phyloP scores from a whole-genome alignment of 2,888 invertebrate genomes.

The Pyrochroa serraticornis region DNA sequence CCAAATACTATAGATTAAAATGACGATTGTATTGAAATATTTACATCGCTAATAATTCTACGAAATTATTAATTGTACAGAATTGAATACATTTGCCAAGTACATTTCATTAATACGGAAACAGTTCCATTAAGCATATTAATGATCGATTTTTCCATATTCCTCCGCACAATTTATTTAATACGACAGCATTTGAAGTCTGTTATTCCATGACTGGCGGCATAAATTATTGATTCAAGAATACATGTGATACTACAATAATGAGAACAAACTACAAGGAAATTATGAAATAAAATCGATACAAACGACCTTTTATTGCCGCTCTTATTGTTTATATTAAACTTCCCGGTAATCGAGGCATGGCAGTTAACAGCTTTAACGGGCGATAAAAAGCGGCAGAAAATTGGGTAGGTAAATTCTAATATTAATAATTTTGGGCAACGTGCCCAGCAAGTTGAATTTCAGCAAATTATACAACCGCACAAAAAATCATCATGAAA shows the following conservation, averaged over 20 bases:
- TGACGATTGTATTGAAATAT: slow-evolving; percentile 19
- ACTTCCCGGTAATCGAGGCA: background rate
- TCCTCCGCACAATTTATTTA: slow-evolving; percentile 25
- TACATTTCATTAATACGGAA: slow-evolving; percentile 27
- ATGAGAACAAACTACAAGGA: slow-evolving; percentile 24
- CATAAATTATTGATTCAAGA: slow-evolving; percentile 25
- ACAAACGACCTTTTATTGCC: background rate
- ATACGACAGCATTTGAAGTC: slow-evolving; percentile 21
- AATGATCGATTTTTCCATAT: slow-evolving; percentile 28
- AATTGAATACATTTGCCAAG: slow-evolving; percentile 24
- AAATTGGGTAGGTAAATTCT: background rate
- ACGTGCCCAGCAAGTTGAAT: no score
- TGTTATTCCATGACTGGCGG: slow-evolving; percentile 20
- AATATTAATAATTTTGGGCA: no score
- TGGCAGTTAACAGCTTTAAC: no score
- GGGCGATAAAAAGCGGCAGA: no score
- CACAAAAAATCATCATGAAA: no score
- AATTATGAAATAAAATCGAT: slow-evolving; percentile 24
- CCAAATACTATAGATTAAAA: slow-evolving; percentile 11
- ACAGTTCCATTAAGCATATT: slow-evolving; percentile 29
- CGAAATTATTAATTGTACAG: slow-evolving; percentile 19
- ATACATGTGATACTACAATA: slow-evolving; percentile 27
- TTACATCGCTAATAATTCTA: slow-evolving; percentile 22
- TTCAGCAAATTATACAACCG: no score
- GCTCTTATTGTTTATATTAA: slow-evolving; percentile 1